phyloP scores from a whole-genome alignment of 2,888 invertebrate genomes.

The Strigamia maritima region DNA sequence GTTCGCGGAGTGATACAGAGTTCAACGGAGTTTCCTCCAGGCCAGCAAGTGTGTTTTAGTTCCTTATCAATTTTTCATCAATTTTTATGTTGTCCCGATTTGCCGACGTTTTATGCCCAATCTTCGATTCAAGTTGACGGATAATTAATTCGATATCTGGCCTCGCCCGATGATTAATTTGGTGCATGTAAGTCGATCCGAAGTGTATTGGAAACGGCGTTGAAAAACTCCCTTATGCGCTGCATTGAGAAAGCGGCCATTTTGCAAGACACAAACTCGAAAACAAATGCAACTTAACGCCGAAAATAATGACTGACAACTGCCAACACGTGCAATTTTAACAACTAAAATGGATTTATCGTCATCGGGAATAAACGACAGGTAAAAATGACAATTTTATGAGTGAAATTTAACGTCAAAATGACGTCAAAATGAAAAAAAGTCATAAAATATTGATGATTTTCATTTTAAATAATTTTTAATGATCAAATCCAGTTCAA shows the following conservation, averaged over 20 bases:
- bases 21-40: neutral
- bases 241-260: neutral
- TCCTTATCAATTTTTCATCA: conserved; percentile 4
- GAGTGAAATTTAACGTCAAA: neutral
- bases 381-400: conserved; percentile 9
- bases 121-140: neutral
- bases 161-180: neutral
- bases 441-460: too few species aligned
- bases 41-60: neutral
- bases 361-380: conserved; percentile 38
- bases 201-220: neutral
- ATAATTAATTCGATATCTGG: neutral
- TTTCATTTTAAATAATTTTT: too few species aligned
- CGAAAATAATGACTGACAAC: neutral
- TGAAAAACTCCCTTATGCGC: neutral
- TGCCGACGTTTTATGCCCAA: neutral
- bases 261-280: neutral
- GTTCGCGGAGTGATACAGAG: neutral
- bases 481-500: too few species aligned
- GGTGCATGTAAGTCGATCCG: neutral
- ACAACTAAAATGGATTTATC: conserved; percentile 37
- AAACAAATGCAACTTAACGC: neutral
- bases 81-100: neutral
- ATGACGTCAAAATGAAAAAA: neutral
- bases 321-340: neutral